Conservation (phyloP, 2,113 vertebrate genomes). For the Campylomormyrus numenius region DNA sequence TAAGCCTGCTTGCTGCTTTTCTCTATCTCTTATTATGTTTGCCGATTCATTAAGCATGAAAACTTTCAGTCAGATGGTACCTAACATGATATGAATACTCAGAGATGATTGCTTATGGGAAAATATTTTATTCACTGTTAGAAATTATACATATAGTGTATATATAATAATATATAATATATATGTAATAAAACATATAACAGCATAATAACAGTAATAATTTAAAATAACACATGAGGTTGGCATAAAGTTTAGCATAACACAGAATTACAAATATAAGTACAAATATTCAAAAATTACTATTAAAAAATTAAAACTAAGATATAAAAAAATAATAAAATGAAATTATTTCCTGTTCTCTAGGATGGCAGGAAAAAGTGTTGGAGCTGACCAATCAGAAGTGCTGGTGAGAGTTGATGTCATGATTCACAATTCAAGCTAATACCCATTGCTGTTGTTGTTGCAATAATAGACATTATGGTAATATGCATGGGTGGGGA, state of each 20-base stretch:
- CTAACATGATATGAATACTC: not conserved
- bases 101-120: not conserved
- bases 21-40: not conserved
- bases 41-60: not conserved
- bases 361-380: constrained; percentile 82
- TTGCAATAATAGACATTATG: not conserved
- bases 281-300: not conserved
- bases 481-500: not conserved
- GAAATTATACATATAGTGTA: not conserved
- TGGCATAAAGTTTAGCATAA: not conserved
- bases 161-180: not conserved
- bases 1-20: not conserved
- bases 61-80: not conserved
- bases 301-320: not conserved
- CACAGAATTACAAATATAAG: not conserved
- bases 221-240: not conserved
- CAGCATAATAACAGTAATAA: not conserved
- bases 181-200: no score
- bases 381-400: constrained; percentile 81
- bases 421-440: not conserved
- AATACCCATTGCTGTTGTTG: not conserved
- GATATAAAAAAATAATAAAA: not conserved
- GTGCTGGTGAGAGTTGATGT: constrained; percentile 70
- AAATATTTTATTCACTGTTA: not conserved
- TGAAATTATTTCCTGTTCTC: not conserved